Percentiles rank a stretch among this genome's conserved stretches.
phyloP scores from a whole-genome alignment of 2,888 invertebrate genomes.

The Phorcus lineatus region DNA sequence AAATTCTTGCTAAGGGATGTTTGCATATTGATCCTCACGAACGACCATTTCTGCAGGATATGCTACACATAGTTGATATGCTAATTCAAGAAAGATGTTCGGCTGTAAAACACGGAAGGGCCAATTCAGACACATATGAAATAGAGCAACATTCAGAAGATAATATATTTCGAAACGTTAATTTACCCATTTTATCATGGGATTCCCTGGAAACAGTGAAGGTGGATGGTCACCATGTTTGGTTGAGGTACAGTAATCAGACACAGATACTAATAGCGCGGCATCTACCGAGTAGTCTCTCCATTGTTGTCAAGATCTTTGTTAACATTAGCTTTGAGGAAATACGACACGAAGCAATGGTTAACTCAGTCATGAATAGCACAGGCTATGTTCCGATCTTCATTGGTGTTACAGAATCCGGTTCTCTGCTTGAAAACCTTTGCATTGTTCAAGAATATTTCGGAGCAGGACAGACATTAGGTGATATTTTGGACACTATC shows the following conservation, averaged over 20 bases:
- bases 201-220: background rate
- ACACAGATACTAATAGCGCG: background rate
- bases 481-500: background rate
- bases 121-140: background rate
- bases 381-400: background rate
- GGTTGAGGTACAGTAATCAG: background rate
- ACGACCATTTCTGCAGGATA: background rate
- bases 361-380: background rate
- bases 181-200: background rate
- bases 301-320: background rate
- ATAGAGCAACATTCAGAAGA: background rate
- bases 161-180: background rate
- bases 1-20: background rate
- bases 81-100: background rate
- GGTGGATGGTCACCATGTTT: background rate
- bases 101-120: background rate
- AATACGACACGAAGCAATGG: background rate
- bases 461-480: background rate
- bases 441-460: constrained; percentile 7
- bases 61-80: background rate
- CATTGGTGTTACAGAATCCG: background rate
- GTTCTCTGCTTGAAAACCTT: background rate
- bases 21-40: background rate
- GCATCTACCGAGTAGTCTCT: background rate
- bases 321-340: background rate